Percentiles rank a stretch among this genome's conserved stretches.
These are phyloP conservation scores for Pararge aegeria DNA, from an alignment of 1,140 invertebrate genomes.

Conservation along the genomic window DNA sequence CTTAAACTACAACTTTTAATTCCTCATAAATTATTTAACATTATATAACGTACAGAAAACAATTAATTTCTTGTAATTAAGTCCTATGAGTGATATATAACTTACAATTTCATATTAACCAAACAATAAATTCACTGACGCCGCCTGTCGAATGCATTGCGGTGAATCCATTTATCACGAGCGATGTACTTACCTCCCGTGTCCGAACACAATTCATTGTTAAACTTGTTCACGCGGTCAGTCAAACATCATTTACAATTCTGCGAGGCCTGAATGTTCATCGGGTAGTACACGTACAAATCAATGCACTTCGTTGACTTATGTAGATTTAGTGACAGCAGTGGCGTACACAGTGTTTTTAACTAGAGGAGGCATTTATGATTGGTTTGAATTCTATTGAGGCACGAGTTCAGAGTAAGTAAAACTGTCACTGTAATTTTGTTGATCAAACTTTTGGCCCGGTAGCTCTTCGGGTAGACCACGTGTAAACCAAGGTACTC, in stretches of 20 bases:
- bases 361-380: too few relatives aligned
- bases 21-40: too few relatives aligned
- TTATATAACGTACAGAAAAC: too few relatives aligned
- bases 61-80: neutral
- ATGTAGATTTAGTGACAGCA: neutral
- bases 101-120: neutral
- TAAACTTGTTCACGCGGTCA: constrained; percentile 6
- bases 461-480: too few relatives aligned
- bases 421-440: too few relatives aligned
- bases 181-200: neutral
- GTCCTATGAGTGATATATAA: neutral
- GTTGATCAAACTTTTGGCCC: too few relatives aligned
- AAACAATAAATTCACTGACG: neutral
- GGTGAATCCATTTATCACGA: constrained; percentile 6
- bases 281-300: neutral
- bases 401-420: too few relatives aligned
- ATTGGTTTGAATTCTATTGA: too few relatives aligned
- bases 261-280: neutral
- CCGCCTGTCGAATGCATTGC: constrained; percentile 5
- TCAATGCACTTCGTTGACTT: neutral
- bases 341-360: too few relatives aligned
- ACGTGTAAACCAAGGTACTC: too few relatives aligned
- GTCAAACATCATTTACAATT: constrained; percentile 10
- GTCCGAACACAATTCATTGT: constrained; percentile 4
- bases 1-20: too few relatives aligned